Percentiles rank a stretch among this genome's conserved stretches.
These are phyloP conservation scores for Hymenochirus boettgeri DNA, from an alignment of 2,113 vertebrate genomes.

Conservation along the genomic window DNA sequence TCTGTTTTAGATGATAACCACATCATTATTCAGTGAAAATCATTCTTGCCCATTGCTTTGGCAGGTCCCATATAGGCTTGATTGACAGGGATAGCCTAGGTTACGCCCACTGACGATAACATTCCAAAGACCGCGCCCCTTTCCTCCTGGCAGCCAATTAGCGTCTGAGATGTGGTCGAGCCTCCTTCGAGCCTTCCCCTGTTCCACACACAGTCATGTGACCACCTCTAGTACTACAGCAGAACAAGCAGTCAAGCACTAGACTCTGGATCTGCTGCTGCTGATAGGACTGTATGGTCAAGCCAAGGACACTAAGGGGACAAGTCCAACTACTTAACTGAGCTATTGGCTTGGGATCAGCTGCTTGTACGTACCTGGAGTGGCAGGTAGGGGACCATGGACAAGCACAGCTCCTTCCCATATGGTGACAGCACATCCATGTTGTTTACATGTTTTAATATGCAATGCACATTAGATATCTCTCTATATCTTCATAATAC, in stretches of 20 bases:
- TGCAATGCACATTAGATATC: too few relatives aligned
- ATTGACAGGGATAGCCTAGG: background rate
- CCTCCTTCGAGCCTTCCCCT: slow-evolving; percentile 77
- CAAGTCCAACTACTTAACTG: background rate
- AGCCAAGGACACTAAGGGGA: slow-evolving; percentile 10
- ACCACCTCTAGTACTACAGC: slow-evolving; percentile 51
- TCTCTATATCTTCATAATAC: too few relatives aligned
- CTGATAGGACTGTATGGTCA: slow-evolving; percentile 51
- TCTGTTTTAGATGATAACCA: too few relatives aligned
- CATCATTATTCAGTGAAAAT: background rate
- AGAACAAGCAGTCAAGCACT: slow-evolving; percentile 61
- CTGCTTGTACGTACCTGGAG: slow-evolving; percentile 21
- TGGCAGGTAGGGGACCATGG: slow-evolving; percentile 2
- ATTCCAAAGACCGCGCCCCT: slow-evolving; percentile 49
- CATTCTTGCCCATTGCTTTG: background rate
- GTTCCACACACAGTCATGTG: slow-evolving; percentile 60
- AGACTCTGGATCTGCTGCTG: slow-evolving; percentile 54
- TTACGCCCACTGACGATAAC: slow-evolving; percentile 55
- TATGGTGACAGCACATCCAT: slow-evolving; percentile 18
- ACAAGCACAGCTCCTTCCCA: background rate
- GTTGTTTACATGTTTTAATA: background rate
- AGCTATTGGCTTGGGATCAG: slow-evolving; percentile 15
- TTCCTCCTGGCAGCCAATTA: slow-evolving; percentile 63
- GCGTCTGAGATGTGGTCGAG: slow-evolving; percentile 68
- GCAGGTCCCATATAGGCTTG: too few relatives aligned